Evolutionary conservation across 2,797 vertebrate species (phyloP).

Genomic region (Pseudochirops corinnae): DNA sequence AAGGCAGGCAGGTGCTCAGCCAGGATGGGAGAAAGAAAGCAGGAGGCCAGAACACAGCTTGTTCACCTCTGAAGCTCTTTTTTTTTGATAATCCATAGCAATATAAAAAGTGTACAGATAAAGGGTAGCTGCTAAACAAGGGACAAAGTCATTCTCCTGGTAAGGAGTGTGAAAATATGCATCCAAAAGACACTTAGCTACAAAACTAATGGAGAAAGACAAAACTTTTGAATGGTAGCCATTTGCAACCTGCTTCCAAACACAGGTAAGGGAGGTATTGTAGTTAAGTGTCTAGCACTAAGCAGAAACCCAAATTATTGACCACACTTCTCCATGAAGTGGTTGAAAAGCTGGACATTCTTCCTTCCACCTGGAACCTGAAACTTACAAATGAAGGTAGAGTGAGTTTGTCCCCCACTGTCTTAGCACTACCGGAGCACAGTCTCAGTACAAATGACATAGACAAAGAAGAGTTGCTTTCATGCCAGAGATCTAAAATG

Average conservation of each 20-base stretch:
- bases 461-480: not conserved
- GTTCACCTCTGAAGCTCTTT: conserved; percentile 28
- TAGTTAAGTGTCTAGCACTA: not conserved
- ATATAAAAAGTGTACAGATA: conserved; percentile 7
- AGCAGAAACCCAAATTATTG: not conserved
- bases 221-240: conserved; percentile 18
- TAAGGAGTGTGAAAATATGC: not conserved
- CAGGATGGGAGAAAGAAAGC: conserved; percentile 54
- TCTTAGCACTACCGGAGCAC: not conserved
- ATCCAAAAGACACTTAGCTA: not conserved
- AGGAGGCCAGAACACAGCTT: conserved; percentile 61
- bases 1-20: conserved; percentile 47
- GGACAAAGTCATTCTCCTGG: conserved; percentile 14
- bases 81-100: conserved; percentile 13
- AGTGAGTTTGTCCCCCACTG: not conserved
- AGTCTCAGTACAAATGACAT: not conserved
- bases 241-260: conserved; percentile 9
- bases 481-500: not conserved
- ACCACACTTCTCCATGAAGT: conserved; percentile 12
- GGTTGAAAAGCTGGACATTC: conserved; percentile 29
- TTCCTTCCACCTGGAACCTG: not conserved
- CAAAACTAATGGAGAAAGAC: not conserved
- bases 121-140: conserved; percentile 28
- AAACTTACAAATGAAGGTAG: conserved; percentile 20
- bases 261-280: not conserved